Evolutionary conservation across 2,888 invertebrate species (phyloP).

Genomic region (Eristalis pertinax): DNA sequence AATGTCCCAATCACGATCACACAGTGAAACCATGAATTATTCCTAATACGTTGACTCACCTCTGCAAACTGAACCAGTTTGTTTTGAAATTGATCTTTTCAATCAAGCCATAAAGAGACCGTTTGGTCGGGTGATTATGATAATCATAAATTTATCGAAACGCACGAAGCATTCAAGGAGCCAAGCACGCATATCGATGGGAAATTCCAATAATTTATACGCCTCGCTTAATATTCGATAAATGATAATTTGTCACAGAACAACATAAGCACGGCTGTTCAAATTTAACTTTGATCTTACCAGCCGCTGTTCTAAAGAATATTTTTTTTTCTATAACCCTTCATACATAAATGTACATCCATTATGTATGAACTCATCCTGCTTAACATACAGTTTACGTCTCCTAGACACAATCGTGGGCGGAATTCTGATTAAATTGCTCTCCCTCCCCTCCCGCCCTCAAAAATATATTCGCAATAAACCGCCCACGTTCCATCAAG

Average conservation of each 20-base stretch:
- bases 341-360: neutral
- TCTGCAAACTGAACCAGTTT: neutral
- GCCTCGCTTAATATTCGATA: neutral
- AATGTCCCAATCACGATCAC: neutral
- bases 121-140: neutral
- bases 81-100: neutral
- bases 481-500: neutral
- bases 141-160: neutral
- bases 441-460: neutral
- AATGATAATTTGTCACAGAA: neutral
- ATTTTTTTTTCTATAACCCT: neutral
- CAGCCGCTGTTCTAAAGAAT: neutral
- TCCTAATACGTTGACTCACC: neutral
- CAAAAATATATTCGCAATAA: neutral
- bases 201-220: neutral
- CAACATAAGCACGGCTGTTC: too few species aligned
- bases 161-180: neutral
- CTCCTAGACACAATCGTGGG: neutral
- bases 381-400: neutral
- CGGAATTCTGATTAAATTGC: neutral
- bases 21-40: neutral
- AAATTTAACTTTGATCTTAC: neutral
- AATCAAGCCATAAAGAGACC: neutral
- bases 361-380: neutral
- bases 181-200: neutral